Evolutionary conservation across 1,140 invertebrate genomes (phyloP).

Genomic region (Calliphora vicina): DNA sequence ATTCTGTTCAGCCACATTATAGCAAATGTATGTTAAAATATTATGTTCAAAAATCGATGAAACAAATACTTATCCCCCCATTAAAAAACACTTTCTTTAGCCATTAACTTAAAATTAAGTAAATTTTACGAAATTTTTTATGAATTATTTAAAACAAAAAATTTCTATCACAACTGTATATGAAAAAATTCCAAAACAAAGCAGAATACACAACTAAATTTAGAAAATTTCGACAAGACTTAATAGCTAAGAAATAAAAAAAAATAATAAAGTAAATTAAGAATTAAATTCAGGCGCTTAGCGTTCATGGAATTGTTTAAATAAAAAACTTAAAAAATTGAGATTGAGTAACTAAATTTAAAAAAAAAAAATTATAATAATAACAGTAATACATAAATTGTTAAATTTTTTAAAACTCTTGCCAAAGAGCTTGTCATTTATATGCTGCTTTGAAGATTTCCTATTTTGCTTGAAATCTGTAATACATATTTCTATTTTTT

Average conservation of each 20-base stretch:
- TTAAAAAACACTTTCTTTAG: too few relatives aligned
- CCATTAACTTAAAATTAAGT: background rate
- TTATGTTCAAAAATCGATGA: too few relatives aligned
- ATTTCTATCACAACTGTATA: background rate
- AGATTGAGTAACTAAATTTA: background rate
- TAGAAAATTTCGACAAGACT: background rate
- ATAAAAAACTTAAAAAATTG: background rate
- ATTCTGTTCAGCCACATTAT: too few relatives aligned
- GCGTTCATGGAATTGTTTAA: background rate
- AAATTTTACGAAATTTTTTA: background rate
- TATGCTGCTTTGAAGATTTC: background rate
- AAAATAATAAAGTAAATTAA: background rate
- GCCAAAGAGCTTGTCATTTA: slow-evolving; percentile 17
- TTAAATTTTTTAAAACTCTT: background rate
- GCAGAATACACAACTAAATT: background rate
- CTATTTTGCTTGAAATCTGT: background rate
- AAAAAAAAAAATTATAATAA: slow-evolving; percentile 12
- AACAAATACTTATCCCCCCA: too few relatives aligned
- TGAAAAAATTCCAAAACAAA: background rate
- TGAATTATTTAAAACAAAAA: background rate
- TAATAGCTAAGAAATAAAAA: background rate
- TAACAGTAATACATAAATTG: slow-evolving; percentile 14
- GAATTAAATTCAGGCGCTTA: background rate
- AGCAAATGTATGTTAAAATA: too few relatives aligned
- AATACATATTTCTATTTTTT: background rate